phyloP scores from a whole-genome alignment of 2,113 vertebrate genomes.

The Sus scrofa region DNA sequence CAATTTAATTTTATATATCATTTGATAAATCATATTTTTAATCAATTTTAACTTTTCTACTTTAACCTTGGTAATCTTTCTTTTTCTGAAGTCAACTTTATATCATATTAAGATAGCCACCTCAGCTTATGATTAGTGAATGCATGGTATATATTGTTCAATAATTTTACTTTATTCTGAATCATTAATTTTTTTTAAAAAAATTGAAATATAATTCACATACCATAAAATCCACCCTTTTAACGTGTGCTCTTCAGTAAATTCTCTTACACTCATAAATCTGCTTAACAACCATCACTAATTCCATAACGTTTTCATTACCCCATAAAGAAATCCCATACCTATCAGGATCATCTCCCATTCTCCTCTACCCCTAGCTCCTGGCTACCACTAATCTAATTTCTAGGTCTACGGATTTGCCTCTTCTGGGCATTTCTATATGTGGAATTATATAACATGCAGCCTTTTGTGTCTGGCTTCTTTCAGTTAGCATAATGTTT shows the following conservation, averaged over 20 bases:
- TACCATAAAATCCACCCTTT: not conserved
- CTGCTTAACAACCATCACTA: not conserved
- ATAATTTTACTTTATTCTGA: slow-evolving; percentile 14
- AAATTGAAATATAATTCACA: not conserved
- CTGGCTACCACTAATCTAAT: not conserved
- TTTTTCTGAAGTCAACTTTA: not conserved
- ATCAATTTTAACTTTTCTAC: not conserved
- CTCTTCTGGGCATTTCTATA: not conserved
- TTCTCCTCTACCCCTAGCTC: not conserved
- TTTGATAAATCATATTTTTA: slow-evolving; percentile 9
- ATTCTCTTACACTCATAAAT: not conserved
- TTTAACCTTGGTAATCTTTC: slow-evolving; percentile 3
- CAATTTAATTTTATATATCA: slow-evolving; percentile 43
- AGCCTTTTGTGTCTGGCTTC: not conserved
- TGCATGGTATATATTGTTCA: not conserved
- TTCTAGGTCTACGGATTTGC: not conserved
- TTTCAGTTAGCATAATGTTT: not conserved
- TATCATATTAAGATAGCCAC: not conserved
- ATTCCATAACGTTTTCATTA: not conserved
- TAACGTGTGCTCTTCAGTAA: not conserved
- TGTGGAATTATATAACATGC: not conserved
- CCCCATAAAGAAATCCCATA: not conserved
- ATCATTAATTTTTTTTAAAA: not conserved
- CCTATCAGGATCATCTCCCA: not conserved
- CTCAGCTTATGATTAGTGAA: not conserved